These are phyloP conservation scores for Micronycteris hirsuta DNA, from an alignment of 2,113 vertebrate genomes.

Conservation along the genomic window DNA sequence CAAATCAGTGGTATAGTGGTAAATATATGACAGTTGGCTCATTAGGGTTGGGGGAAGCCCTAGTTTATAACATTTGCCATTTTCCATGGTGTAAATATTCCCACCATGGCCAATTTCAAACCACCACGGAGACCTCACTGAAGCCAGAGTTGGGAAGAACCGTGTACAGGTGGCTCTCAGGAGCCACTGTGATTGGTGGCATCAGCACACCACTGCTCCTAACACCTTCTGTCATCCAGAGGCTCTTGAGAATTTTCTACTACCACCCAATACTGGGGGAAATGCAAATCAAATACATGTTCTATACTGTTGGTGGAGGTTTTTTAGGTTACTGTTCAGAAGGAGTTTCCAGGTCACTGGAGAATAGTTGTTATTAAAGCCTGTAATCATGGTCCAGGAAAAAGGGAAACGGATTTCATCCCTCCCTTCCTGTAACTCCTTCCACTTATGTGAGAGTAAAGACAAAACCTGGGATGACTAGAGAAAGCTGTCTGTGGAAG, in stretches of 20 bases:
- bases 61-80: not conserved
- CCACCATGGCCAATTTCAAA: not conserved
- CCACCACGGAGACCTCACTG: not conserved
- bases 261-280: not conserved
- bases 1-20: not conserved
- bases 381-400: not conserved
- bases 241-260: not conserved
- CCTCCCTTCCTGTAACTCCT: not conserved
- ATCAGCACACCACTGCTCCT: not conserved
- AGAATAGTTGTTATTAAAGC: not conserved
- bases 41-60: not conserved
- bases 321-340: not conserved
- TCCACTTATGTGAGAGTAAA: not conserved
- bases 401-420: not conserved
- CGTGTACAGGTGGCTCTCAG: not conserved
- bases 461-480: not conserved
- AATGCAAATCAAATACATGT: not conserved
- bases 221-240: not conserved
- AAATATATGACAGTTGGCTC: not conserved
- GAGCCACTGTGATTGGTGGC: not conserved
- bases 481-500: slow-evolving; percentile 35
- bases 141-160: not conserved
- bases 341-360: not conserved
- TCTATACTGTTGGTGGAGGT: not conserved
- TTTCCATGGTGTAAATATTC: not conserved